Base-by-base conservation (phyloP, 2,888 invertebrate species). In the Augiades crinisus region DNA sequence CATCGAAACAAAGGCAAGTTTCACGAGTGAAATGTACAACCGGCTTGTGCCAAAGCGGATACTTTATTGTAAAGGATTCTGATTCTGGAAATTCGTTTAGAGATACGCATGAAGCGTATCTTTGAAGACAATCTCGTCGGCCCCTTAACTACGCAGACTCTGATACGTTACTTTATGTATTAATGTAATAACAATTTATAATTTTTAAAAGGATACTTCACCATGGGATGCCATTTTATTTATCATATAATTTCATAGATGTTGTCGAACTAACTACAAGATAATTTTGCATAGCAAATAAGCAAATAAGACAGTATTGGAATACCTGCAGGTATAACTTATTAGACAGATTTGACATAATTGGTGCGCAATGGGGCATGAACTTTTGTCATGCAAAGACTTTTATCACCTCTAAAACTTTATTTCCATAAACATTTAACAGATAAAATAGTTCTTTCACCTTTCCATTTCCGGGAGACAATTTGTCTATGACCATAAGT, bases 41-140 rank as follows among this genome's bases (percentile, higher is more conserved):
- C 66, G 62, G 66, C 64, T 65, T 65, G 64, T 59, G 67, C 63
- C 65, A 61, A 64, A 60, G 63, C 54, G 62, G 56, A 61, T 58
- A 59, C 60, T 58, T 62, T 58, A 58, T 57, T 55, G 51, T 53
- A 41, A 52, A 49, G 27, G 24, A 49, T 41, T 12, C 34, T 31
- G 49, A 30, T 49, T 33, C 12, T 16, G 41, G 24, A 47, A 31
- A 5, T 40, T 27, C 47, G 27, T 49, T 54, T 45, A 47, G 44
- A 56, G 43, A 53, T 30, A 30, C 14, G 33, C 33, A 22, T 44
- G 33, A 49, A 52, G 55, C 30, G 13, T 50, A 50, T 50, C 43
- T 50, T 6, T 17, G 21, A 34, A 50, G 24, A 37, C 36, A 10
- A 50, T 50, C 50, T 27, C 13, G 21, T 12, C 4, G 14, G 16